Percentiles rank a stretch among this genome's conserved stretches.
Evolutionary conservation across 2,113 vertebrate genomes (phyloP).

Genomic region (Regulus satrapa): DNA sequence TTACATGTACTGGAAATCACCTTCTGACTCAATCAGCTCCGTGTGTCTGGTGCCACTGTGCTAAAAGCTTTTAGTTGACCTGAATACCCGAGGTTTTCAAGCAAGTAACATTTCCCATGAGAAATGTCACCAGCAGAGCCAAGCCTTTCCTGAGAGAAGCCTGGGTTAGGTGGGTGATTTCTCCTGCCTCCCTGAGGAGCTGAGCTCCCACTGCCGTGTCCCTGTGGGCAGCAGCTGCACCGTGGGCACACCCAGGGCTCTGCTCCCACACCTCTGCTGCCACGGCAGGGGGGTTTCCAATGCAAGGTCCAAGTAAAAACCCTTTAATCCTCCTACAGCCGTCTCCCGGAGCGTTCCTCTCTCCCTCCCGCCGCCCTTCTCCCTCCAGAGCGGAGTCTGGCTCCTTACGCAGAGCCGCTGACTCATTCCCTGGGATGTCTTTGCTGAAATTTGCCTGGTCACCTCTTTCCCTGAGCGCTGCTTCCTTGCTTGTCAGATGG

Average conservation of each 20-base stretch:
- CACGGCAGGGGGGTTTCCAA: neutral
- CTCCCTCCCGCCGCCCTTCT: neutral
- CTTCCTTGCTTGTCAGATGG: neutral
- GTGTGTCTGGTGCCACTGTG: neutral
- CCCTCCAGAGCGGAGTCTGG: neutral
- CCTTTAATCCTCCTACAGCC: neutral
- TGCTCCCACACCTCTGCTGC: neutral
- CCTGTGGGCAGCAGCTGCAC: accelerated
- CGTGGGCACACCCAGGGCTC: neutral
- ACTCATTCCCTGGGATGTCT: neutral
- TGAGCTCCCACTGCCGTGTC: accelerated
- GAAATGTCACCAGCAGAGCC: neutral
- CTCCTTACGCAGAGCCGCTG: neutral
- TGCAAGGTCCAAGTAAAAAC: neutral
- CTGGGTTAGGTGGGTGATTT: neutral
- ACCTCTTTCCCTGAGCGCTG: neutral
- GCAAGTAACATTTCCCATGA: neutral
- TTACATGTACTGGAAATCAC: neutral
- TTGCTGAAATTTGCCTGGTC: neutral
- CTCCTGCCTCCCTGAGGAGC: neutral
- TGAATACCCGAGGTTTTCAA: neutral
- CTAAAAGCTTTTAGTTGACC: neutral
- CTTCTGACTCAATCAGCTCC: neutral
- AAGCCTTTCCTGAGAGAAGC: neutral
- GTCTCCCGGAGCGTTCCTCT: neutral